Conservation (phyloP, 64 coral and sea anemone genomes). For the Montipora sp. region DNA sequence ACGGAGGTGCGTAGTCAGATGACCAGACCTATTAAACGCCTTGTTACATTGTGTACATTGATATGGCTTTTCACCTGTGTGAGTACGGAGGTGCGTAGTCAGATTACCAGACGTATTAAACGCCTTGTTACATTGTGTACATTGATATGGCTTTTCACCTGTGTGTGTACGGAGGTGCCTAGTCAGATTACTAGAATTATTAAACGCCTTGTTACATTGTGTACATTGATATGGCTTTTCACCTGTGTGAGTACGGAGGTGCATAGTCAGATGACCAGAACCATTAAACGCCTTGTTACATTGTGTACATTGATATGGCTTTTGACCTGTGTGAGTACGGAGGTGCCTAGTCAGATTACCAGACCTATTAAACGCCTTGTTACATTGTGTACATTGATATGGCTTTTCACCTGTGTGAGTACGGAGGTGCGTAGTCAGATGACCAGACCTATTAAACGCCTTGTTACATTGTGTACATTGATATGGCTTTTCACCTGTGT, state of each 20-base stretch:
- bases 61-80: conserved; percentile 9
- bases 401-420: conserved; percentile 3
- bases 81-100: not conserved
- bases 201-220: not conserved
- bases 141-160: conserved; percentile 9
- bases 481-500: conserved; percentile 37
- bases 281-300: conserved; percentile 1
- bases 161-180: not conserved
- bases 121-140: conserved; percentile 2
- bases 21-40: not conserved
- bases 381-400: conserved; percentile 40
- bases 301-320: not conserved
- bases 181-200: not conserved
- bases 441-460: conserved; percentile 7
- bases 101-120: not conserved
- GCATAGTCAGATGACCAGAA: not conserved
- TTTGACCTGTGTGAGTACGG: not conserved
- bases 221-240: conserved; percentile 1
- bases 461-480: conserved; percentile 47
- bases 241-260: conserved; percentile 9
- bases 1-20: not conserved
- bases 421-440: conserved; percentile 34
- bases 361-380: conserved; percentile 31
- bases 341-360: conserved; percentile 30
- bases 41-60: conserved; percentile 5